These are phyloP conservation scores for Zaprionus ghesquierei DNA, from an alignment of 1,140 invertebrate species.

Conservation along the genomic window DNA sequence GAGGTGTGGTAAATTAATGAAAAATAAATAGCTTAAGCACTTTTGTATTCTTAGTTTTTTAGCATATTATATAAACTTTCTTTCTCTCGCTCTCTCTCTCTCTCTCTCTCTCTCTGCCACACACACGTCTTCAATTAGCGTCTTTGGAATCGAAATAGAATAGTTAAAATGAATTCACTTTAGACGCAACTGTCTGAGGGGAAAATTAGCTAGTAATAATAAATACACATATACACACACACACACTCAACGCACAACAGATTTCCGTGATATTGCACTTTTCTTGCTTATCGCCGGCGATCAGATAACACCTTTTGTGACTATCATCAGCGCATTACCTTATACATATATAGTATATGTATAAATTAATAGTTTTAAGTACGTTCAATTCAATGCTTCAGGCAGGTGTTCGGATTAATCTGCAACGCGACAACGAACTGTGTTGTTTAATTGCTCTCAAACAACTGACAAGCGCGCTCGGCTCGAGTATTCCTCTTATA, in stretches of 20 bases:
- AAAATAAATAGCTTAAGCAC: neutral
- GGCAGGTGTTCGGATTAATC: neutral
- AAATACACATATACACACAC: no score
- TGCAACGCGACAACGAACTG: neutral
- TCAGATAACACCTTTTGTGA: neutral
- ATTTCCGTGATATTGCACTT: slow-evolving; percentile 4
- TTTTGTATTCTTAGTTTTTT: neutral
- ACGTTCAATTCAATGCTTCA: neutral
- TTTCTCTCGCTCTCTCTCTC: neutral
- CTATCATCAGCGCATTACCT: neutral
- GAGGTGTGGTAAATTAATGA: neutral
- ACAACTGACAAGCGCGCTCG: neutral
- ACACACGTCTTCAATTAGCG: slow-evolving; percentile 7
- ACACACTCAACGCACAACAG: neutral
- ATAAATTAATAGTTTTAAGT: neutral
- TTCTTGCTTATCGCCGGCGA: neutral
- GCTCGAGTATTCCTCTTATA: slow-evolving; percentile 8
- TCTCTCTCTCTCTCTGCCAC: neutral
- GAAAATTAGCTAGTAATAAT: no score
- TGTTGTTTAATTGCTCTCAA: neutral
- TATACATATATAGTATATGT: neutral
- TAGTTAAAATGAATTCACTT: no score
- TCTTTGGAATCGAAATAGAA: neutral
- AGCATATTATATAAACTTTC: neutral
- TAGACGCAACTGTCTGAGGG: no score